phyloP scores from a whole-genome alignment of 2,113 vertebrate species.

The Tretioscincus oriximinensis region DNA sequence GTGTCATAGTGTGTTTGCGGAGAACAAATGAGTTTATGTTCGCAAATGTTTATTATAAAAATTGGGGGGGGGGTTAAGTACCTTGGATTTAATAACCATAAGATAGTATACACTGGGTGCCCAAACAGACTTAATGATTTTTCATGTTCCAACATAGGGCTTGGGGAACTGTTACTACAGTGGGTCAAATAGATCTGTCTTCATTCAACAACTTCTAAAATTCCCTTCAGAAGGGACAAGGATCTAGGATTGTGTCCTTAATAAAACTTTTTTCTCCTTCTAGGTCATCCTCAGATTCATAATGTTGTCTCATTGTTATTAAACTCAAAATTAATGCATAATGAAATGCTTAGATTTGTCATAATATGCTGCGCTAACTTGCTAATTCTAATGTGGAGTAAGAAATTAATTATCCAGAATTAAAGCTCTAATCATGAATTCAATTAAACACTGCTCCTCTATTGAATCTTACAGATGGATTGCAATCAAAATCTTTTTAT shows the following conservation, averaged over 20 bases:
- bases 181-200: too few relatives aligned
- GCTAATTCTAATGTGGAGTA: not conserved
- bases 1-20: too few relatives aligned
- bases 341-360: not conserved
- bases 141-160: too few relatives aligned
- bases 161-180: too few relatives aligned
- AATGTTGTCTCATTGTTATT: not conserved
- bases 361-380: not conserved
- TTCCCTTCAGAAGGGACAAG: not conserved
- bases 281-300: not conserved
- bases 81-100: too few relatives aligned
- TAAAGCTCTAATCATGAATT: constrained; percentile 7
- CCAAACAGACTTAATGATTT: too few relatives aligned
- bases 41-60: too few relatives aligned
- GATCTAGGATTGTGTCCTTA: not conserved
- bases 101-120: too few relatives aligned
- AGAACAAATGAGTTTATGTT: too few relatives aligned
- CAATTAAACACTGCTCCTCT: constrained; percentile 23
- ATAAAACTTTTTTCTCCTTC: not conserved
- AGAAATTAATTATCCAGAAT: constrained; percentile 10
- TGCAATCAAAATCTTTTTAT: constrained; percentile 3
- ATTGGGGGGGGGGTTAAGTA: too few relatives aligned
- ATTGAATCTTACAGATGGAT: not conserved
- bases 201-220: not conserved
- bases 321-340: not conserved